Evolutionary conservation across 2,797 vertebrate genomes (phyloP), one percentile per base, ranked within the genome.

Genomic region (Parambassis ranga): DNA sequence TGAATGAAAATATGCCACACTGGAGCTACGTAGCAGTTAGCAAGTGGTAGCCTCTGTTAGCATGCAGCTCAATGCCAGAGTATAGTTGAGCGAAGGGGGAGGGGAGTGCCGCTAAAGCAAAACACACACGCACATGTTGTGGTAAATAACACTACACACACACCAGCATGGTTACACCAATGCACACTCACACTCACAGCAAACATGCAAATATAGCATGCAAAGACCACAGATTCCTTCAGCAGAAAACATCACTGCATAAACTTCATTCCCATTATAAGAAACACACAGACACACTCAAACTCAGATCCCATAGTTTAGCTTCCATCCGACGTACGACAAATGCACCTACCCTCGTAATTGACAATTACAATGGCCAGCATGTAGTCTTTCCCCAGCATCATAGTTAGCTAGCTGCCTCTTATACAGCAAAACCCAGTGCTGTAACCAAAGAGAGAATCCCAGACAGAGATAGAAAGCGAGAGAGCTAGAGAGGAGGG

Each of bases 341-440:
- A 69, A 33, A 78, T 62, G 64, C 81, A 89, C 91, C 91, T 93
- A 91, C 91, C 89, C 81, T 88, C 84, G 4, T 87, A 91, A 92
- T 91, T 94, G 89, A 93, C 90, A 92, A 83, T 90, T 86, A 86
- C 42, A 82, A 92, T 89, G 79, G 91, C 85, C 93, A 94, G 92
- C 88, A 85, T 88, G 89, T 90, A 94, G 91, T 90, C 92, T 91
- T 71, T 49, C 69, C 93, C 85, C 71, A 93, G 90, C 91, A 94
- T 88, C 90, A 88, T 51, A 85, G 79, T 85, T 79, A 90, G 82
- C 88, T 72, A 81, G 78, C 75, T 79, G 75, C 74, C 77, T 84
- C 62, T 82, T 64, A 70, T 32, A 77, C 77, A 78, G 86, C 71
- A 71, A 71, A 67, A 52, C 19, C 37, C 59, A 58, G 47, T 52